These are phyloP conservation scores for Gastrophryne carolinensis DNA, from an alignment of 2,797 vertebrate species.

Conservation along the genomic window DNA sequence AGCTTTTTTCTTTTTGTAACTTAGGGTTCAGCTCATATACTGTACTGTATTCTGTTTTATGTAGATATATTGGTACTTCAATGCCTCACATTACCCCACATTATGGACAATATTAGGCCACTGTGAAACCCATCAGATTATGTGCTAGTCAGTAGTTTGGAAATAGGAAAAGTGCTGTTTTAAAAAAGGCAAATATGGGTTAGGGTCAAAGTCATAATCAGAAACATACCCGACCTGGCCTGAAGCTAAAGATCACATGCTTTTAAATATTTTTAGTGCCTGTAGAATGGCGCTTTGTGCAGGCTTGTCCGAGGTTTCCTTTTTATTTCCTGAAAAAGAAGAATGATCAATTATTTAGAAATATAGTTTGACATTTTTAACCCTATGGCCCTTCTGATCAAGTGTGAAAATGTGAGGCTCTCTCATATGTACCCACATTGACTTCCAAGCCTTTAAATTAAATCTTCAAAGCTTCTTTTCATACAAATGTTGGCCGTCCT, in stretches of 20 bases:
- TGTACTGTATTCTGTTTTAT: slow-evolving; percentile 65
- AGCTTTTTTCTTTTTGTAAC: too few species aligned
- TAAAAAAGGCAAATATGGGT: slow-evolving; percentile 76
- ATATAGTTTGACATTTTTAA: slow-evolving; percentile 58
- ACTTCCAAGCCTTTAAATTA: slow-evolving; percentile 53
- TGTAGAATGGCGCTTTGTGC: slow-evolving; percentile 67
- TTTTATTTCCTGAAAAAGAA: slow-evolving; percentile 59
- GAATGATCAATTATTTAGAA: slow-evolving; percentile 68
- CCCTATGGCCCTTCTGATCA: slow-evolving; percentile 59
- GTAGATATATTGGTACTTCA: slow-evolving; percentile 59
- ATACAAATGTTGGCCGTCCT: slow-evolving; percentile 52
- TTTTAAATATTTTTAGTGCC: slow-evolving; percentile 70
- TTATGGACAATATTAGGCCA: slow-evolving; percentile 70
- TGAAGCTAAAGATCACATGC: slow-evolving; percentile 67
- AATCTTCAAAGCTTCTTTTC: slow-evolving; percentile 56
- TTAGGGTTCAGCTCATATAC: slow-evolving; percentile 37
- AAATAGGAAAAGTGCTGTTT: slow-evolving; percentile 68
- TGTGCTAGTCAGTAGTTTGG: slow-evolving; percentile 74
- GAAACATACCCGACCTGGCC: slow-evolving; percentile 73
- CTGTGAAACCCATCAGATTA: slow-evolving; percentile 81
- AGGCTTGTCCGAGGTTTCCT: slow-evolving; percentile 63
- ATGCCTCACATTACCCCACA: slow-evolving; percentile 66
- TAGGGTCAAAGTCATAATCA: slow-evolving; percentile 76
- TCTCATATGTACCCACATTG: neutral
- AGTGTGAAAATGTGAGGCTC: slow-evolving; percentile 56